Evolutionary conservation across 1,140 invertebrate genomes (phyloP), one percentile per base, ranked within the genome.

Genomic region (Trichoplusia ni): DNA sequence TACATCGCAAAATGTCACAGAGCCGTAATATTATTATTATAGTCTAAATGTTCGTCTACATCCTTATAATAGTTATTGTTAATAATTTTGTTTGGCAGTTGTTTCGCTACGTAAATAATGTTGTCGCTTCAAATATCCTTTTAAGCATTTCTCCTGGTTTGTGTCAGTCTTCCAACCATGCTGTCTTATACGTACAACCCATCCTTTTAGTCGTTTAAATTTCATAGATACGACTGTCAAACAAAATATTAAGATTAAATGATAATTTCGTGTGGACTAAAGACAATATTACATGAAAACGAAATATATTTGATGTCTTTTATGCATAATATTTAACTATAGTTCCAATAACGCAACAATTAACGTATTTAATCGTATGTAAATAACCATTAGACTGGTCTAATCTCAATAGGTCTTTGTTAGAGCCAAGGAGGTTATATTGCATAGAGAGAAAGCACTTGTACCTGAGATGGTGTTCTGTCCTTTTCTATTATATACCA

Each of bases 221-320:
- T 8, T 14, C 13, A 21, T 25, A 1, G 8, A 4, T 7, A 1
- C 14, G 7, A 6, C n/a, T 51, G 25, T 33, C 14, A 21, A 54
- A 54, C 21, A 54, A 54, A 37, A 58, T 54, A 49, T 47, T 49
- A 54, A 19, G 25, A 59, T 18, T 58, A 40, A 33, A 53, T 47
- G 58, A 18, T 7, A 49, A 56, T 51, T 62, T 27, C 33, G 2
- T 35, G 47, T 49, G 7, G 47, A 27, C 35, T 71, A 51, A 67
- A 56, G 72, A 71, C 77, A 81, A 81, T 74, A 81, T 76, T 66
- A 73, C 35, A 61, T 62, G 63, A n/a, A n/a, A 78, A 61, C 46
- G 42, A 61, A 71, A 51, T 37, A 69, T 71, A 63, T 67, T 71
- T 72, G 71, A 68, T 67, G 64, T 61, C 56, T 40, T 67, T 69